Evolutionary conservation across 2,888 invertebrate genomes (phyloP), one percentile per base, ranked within the genome.

Genomic region (Thysanoteuthis rhombus): DNA sequence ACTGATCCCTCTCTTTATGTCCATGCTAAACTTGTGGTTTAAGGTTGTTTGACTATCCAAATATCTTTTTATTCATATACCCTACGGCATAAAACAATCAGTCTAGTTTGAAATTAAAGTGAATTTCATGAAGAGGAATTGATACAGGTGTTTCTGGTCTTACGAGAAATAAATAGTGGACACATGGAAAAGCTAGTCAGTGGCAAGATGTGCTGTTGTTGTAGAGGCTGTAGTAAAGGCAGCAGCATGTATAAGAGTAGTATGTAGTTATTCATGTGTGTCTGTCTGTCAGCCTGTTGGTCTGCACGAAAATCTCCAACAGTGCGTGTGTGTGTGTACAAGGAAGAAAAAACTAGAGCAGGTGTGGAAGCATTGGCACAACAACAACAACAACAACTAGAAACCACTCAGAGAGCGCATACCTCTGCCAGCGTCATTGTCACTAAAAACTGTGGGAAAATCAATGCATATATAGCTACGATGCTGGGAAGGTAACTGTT

Each of bases 311-410:
- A n/a, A n/a, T n/a, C n/a, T n/a, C n/a, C 36, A n/a, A 1, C 28
- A 45, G 91, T 93, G 45, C 32, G 75, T 90, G 42, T 93, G 90
- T 93, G 25, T 93, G 90, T 91, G 91, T 52, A 42, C 47, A 32
- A 22, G 5, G 52, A 52, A 52, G 16, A 45, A 16, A 25, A 5
- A 52, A 25, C 8, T 75, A 19, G 75, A n/a, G 75, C 75, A 75
- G 75, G n/a, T 75, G 75, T 75, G 8, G 10, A 12, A n/a, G 1
- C n/a, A n/a, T 0, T 1, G 22, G 22, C 47, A 47, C 42, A 42
- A 42, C 42, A 42, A 42, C 42, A 42, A 5, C 42, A 42, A 42
- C 58, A 28, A 25, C n/a, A n/a, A n/a, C n/a, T n/a, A n/a, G n/a
- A n/a, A n/a, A n/a, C n/a, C n/a, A n/a, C n/a, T n/a, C n/a, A n/a